A percentile compares a stretch with the other conserved stretches of the same genome.
phyloP scores from a whole-genome alignment of 2,888 invertebrate genomes.

The Horisme vitalbata region DNA sequence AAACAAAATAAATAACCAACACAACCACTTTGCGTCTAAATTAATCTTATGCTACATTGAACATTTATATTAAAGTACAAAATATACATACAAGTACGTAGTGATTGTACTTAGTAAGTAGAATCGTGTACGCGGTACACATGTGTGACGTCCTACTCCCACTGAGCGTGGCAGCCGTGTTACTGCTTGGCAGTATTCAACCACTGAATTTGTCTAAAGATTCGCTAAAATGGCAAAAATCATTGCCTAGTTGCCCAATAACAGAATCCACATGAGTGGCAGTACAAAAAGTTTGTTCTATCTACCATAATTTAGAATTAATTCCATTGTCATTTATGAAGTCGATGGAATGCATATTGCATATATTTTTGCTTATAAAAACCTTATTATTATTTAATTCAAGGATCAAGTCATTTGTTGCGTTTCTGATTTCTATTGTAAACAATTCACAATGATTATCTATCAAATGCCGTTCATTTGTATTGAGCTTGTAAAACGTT shows the following conservation, averaged over 20 bases:
- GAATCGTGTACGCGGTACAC: constrained; percentile 38
- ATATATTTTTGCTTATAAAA: constrained; percentile 16
- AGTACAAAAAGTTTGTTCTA: constrained; percentile 18
- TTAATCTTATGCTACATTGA: constrained; percentile 57
- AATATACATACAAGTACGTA: constrained; percentile 38
- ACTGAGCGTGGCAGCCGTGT: constrained; percentile 1
- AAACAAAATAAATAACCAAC: constrained; percentile 80
- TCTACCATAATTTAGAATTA: constrained; percentile 9
- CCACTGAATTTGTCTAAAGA: constrained; percentile 17
- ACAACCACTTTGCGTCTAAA: constrained; percentile 72
- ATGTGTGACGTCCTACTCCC: constrained; percentile 18
- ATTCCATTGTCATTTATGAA: constrained; percentile 22
- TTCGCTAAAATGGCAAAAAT: constrained; percentile 13
- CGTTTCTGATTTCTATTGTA: constrained; percentile 12
- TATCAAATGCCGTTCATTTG: constrained; percentile 21
- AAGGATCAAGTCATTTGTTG: constrained; percentile 14
- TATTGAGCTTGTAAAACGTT: constrained; percentile 30
- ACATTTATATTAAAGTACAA: constrained; percentile 51
- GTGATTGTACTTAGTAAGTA: constrained; percentile 56
- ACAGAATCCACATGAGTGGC: constrained; percentile 2
- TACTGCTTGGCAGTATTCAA: constrained; percentile 22
- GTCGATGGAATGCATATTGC: constrained; percentile 23
- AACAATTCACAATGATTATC: constrained; percentile 14
- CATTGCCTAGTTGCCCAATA: constrained; percentile 9
- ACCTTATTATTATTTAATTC: constrained; percentile 5